These are phyloP conservation scores for Coenonympha arcania DNA, from an alignment of 2,888 invertebrate species.

Conservation along the genomic window DNA sequence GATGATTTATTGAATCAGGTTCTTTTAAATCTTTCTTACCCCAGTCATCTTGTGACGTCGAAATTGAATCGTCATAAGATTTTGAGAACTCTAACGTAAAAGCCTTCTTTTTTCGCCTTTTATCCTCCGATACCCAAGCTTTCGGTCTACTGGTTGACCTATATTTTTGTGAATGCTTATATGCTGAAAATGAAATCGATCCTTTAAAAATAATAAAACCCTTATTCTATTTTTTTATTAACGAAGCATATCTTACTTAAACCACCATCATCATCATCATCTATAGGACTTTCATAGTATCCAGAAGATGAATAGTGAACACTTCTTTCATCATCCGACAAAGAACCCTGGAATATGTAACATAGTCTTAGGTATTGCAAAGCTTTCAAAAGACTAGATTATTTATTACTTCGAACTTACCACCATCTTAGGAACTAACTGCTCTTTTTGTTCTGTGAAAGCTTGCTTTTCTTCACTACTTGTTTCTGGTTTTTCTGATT, in stretches of 20 bases:
- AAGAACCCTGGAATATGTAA: slow-evolving; percentile 61
- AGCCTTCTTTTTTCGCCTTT: slow-evolving; percentile 80
- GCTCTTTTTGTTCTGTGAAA: slow-evolving; percentile 49
- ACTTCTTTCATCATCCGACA: slow-evolving; percentile 80
- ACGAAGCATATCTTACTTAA: slow-evolving; percentile 50
- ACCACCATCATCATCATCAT: slow-evolving; percentile 76
- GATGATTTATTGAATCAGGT: slow-evolving; percentile 43
- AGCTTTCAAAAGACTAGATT: not conserved
- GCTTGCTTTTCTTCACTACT: slow-evolving; percentile 40
- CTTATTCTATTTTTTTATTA: not conserved
- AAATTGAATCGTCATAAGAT: slow-evolving; percentile 72
- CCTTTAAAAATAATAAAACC: slow-evolving; percentile 15
- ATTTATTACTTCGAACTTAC: slow-evolving; percentile 34
- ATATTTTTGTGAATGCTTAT: slow-evolving; percentile 70
- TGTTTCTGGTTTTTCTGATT: slow-evolving; percentile 31
- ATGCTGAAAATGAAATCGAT: slow-evolving; percentile 44
- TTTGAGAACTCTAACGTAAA: slow-evolving; percentile 84
- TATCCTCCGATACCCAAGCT: slow-evolving; percentile 80
- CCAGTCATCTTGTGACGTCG: slow-evolving; percentile 69
- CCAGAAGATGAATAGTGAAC: slow-evolving; percentile 82
- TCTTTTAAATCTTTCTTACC: slow-evolving; percentile 56
- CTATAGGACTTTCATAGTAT: slow-evolving; percentile 82
- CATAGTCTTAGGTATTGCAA: not conserved
- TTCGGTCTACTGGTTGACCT: slow-evolving; percentile 59
- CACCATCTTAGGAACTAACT: slow-evolving; percentile 60